A percentile compares a stretch with the other conserved stretches of the same genome.
Conservation (phyloP, 2,113 vertebrate species). For the Agapornis roseicollis region DNA sequence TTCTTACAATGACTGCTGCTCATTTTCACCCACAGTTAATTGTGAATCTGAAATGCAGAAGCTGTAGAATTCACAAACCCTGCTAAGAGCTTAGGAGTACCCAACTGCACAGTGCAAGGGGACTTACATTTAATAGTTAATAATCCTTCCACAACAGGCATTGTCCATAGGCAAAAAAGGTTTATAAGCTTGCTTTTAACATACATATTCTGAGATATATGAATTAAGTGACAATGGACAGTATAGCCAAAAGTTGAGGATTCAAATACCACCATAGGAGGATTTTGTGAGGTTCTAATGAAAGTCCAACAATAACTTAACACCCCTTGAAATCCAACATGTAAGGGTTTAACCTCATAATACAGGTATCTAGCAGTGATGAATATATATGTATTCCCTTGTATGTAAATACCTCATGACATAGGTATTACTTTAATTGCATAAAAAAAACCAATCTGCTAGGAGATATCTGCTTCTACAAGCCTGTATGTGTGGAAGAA, state of each 20-base stretch:
- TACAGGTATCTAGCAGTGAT: not conserved
- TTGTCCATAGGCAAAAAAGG: not conserved
- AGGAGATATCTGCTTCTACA: not conserved
- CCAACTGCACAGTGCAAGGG: not conserved
- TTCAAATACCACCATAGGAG: not conserved
- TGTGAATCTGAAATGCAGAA: not conserved
- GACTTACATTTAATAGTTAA: not conserved
- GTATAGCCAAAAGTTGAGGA: not conserved
- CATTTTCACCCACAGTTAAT: not conserved
- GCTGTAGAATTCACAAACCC: not conserved
- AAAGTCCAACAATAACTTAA: not conserved
- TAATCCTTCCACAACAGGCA: not conserved
- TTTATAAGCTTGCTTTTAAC: not conserved
- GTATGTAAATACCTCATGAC: not conserved
- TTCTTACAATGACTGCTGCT: not conserved
- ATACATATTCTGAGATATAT: not conserved
- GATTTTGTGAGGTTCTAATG: not conserved
- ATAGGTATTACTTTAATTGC: not conserved
- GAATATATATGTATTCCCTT: not conserved
- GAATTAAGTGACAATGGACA: not conserved
- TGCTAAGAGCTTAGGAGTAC: not conserved
- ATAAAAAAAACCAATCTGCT: not conserved
- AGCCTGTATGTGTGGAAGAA: not conserved
- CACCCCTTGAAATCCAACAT: not conserved
- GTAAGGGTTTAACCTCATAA: not conserved